phyloP scores from a whole-genome alignment of 2,113 vertebrate species.

The Corythornis madagascariensis region DNA sequence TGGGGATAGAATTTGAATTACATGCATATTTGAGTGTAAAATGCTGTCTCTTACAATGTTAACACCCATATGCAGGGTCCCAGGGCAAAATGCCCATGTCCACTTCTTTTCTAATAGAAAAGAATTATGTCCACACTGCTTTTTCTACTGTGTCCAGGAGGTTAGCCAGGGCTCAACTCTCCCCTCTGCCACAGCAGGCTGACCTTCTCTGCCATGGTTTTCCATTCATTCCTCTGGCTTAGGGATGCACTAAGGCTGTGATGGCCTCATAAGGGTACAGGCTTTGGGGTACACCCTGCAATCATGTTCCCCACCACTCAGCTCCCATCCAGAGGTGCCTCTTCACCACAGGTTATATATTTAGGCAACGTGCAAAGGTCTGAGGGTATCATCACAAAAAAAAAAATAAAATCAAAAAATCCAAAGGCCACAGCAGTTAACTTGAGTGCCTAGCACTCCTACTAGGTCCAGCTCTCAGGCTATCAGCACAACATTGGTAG shows the following conservation, averaged over 20 bases:
- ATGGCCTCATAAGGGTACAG: neutral
- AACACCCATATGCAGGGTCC: neutral
- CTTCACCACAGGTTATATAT: neutral
- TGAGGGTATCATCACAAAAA: neutral
- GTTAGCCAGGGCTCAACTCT: neutral
- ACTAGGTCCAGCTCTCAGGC: neutral
- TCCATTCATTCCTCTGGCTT: neutral
- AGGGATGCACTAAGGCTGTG: neutral
- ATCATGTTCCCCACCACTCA: no score
- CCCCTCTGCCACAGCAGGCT: neutral
- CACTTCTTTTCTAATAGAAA: neutral
- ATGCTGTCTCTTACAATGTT: neutral
- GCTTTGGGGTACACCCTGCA: neutral
- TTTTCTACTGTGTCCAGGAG: neutral
- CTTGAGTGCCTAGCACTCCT: neutral
- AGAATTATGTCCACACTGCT: neutral
- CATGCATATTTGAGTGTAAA: neutral
- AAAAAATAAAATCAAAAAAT: no score
- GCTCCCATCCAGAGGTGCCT: neutral
- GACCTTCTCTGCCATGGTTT: neutral
- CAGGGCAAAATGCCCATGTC: neutral
- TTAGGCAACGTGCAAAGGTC: neutral
- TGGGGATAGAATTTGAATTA: neutral
- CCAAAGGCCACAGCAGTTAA: neutral
- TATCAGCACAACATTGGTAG: neutral